Evolutionary conservation across 1,140 invertebrate species (phyloP), one percentile per base, ranked within the genome.

Genomic region (Calephelis nemesis): DNA sequence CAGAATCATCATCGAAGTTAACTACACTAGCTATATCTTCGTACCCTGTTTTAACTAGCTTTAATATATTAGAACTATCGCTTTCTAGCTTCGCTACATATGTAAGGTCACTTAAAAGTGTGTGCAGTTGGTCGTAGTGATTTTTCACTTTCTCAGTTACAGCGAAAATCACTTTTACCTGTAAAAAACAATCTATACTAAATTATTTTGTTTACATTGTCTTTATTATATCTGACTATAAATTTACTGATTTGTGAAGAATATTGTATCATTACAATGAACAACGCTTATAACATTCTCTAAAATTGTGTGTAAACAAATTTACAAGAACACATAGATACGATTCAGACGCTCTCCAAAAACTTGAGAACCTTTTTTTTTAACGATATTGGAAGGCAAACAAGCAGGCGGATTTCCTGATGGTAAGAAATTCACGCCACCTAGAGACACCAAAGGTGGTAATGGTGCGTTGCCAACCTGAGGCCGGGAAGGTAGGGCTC

Each of bases 131-230:
- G 52, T 92, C 82, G 74, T 95, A 95, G 63, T 93, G 92, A 40
- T 81, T 72, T 40, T 92, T 88, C 7, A 93, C 91, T 15, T 91
- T 83, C 78, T 92, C 80, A 0, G 93, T 94, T 0, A 94, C 93
- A 0, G 94, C 94, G 74, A 94, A 94, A 68, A 94, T 94, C 9
- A 95, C 93, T 81, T 93, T 95, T 11, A 93, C 86, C 93, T 94
- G 74, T 72, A 84, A 82, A 68, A 13, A 42, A 73, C 70, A 69
- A 54, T 30, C 45, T 47, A 52, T 11, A 12, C 15, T 65, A 47
- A 10, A 47, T 68, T 62, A 67, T 52, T 10, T 62, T 8, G 9
- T 40, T 19, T 11, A 62, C 40, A 40, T 7, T 39, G 8, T 30
- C 9, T 62, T 8, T 10, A 40, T 9, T 49, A 49, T 45, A 9